These are phyloP conservation scores for Oceanodroma leucorhoa DNA, from an alignment of 2,797 vertebrate species.

Conservation along the genomic window DNA sequence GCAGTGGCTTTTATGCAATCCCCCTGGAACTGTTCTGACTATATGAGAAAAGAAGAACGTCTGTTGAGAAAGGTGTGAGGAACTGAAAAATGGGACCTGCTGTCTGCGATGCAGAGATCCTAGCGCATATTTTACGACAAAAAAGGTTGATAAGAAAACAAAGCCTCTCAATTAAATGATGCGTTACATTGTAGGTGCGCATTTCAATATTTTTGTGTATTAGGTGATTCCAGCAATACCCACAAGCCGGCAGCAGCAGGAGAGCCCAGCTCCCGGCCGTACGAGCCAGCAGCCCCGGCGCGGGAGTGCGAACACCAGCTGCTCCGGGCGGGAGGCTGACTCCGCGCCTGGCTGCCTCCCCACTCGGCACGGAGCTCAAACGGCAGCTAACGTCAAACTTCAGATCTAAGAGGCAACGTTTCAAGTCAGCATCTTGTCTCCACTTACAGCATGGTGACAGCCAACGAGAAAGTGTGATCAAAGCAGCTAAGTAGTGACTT, in stretches of 20 bases:
- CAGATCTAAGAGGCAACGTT: neutral
- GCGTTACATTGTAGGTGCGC: neutral
- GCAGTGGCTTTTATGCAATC: neutral
- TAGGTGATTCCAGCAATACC: neutral
- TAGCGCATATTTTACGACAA: neutral
- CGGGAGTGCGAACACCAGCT: accelerated
- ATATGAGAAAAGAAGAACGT: neutral
- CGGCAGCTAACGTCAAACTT: neutral
- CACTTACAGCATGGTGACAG: neutral
- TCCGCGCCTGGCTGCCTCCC: neutral
- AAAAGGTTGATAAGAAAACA: neutral
- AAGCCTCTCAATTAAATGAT: neutral
- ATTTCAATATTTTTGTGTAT: neutral
- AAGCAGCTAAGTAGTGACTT: neutral
- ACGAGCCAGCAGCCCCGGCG: neutral
- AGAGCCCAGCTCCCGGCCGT: neutral
- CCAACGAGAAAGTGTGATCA: neutral
- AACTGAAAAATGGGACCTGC: neutral
- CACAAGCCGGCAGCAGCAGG: neutral
- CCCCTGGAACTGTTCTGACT: slow-evolving; percentile 21
- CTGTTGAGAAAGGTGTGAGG: slow-evolving; percentile 8
- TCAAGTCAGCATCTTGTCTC: neutral
- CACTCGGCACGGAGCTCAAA: neutral
- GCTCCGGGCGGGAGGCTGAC: neutral
- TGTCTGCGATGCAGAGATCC: neutral